Percentiles rank a stretch among this genome's conserved stretches.
Conservation (phyloP, 2,113 vertebrate species). For the Psammodynastes pulverulentus region DNA sequence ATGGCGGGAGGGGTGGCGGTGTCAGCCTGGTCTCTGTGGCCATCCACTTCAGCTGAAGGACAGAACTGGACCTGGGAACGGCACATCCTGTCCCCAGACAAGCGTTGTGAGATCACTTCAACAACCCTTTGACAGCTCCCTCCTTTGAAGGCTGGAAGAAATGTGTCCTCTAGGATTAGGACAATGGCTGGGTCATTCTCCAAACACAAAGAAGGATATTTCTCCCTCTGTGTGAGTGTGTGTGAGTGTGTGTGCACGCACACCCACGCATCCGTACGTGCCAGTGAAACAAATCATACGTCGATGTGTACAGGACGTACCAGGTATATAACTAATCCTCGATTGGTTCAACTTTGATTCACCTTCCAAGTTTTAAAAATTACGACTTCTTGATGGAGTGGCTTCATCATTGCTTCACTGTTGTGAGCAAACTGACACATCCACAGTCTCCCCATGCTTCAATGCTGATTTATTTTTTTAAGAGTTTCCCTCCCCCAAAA, state of each 20-base stretch:
- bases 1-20: background rate
- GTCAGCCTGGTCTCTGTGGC: background rate
- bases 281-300: background rate
- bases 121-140: background rate
- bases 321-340: background rate
- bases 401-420: background rate
- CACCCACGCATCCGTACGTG: too few relatives aligned
- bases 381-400: background rate
- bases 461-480: background rate
- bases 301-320: background rate
- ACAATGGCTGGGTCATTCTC: background rate
- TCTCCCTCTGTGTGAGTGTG: background rate
- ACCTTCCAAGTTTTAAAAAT: background rate
- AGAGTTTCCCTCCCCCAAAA: background rate
- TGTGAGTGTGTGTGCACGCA: background rate
- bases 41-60: background rate
- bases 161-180: too few relatives aligned
- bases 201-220: background rate
- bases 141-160: background rate
- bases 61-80: background rate
- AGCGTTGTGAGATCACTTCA: background rate
- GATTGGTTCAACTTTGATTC: background rate
- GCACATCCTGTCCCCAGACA: background rate
- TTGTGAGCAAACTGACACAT: background rate
- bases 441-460: background rate